A percentile compares a stretch with the other conserved stretches of the same genome.
Evolutionary conservation across 2,113 vertebrate genomes (phyloP).

Genomic region (Salvelinus namaycush): DNA sequence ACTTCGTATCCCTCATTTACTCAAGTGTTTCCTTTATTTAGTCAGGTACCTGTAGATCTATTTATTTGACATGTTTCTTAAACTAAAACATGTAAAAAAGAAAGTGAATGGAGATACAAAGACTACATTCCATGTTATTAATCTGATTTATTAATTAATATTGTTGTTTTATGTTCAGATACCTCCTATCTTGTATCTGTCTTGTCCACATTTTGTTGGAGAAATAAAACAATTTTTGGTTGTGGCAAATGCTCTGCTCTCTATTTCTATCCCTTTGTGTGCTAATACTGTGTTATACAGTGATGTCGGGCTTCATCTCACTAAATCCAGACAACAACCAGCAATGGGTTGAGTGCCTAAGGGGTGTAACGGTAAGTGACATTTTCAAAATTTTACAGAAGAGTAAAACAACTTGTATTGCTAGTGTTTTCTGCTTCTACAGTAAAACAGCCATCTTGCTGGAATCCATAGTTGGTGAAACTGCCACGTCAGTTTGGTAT

Average conservation of each 20-base stretch:
- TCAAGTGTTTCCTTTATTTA: too few species aligned
- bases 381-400: too few species aligned
- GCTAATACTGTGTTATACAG: not conserved
- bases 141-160: constrained; percentile 70
- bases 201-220: constrained; percentile 62
- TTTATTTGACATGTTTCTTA: constrained; percentile 74
- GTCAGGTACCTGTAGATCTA: constrained; percentile 49
- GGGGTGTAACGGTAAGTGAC: too few species aligned
- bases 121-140: constrained; percentile 77
- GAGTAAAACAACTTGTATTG: too few species aligned
- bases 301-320: not conserved
- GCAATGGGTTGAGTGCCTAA: too few species aligned
- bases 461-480: too few species aligned
- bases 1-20: too few species aligned
- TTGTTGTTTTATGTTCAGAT: constrained; percentile 74
- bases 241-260: constrained; percentile 22
- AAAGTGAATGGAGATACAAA: constrained; percentile 47
- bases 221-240: constrained; percentile 69
- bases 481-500: too few species aligned
- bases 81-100: constrained; percentile 55
- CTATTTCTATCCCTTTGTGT: not conserved
- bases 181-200: constrained; percentile 66
- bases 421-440: too few species aligned
- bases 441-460: too few species aligned
- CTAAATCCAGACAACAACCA: not conserved